Conservation (phyloP, 2,888 invertebrate genomes). For the Cheilosia impressa region DNA sequence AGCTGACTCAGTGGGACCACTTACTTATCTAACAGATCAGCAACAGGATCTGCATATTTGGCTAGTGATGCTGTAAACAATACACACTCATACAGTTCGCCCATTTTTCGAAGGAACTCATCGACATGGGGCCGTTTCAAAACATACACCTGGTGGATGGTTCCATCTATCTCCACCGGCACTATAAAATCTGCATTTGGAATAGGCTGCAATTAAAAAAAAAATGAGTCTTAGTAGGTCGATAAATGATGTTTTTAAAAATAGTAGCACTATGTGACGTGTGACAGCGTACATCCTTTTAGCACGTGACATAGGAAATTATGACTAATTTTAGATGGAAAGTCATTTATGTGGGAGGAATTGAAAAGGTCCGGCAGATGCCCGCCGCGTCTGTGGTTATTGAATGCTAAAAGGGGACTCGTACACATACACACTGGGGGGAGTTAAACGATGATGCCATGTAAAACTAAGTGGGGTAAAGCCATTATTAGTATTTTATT, state of each 20-base stretch:
- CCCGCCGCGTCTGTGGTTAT: conserved; percentile 4
- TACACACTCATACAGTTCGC: conserved; percentile 99
- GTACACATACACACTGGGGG: background rate
- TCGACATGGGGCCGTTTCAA: conserved; percentile 99
- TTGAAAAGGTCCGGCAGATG: conserved; percentile 37
- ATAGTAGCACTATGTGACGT: background rate
- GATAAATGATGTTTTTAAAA: conserved; percentile 56
- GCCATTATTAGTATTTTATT: conserved; percentile 9
- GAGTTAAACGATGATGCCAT: conserved; percentile 7
- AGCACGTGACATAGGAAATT: conserved; percentile 46
- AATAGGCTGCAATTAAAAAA: conserved; percentile 90
- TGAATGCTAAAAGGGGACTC: conserved; percentile 7
- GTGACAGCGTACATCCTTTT: conserved; percentile 26
- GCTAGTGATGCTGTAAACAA: conserved; percentile 99
- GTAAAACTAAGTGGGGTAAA: conserved; percentile 36
- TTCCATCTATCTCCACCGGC: conserved; percentile 99
- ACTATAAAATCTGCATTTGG: conserved; percentile 99
- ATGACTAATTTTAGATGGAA: conserved; percentile 62
- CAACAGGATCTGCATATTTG: conserved; percentile 99
- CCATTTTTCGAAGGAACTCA: conserved; percentile 98
- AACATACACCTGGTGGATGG: conserved; percentile 99
- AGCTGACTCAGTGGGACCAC: conserved; percentile 65
- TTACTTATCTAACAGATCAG: conserved; percentile 95
- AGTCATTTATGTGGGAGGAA: conserved; percentile 51
- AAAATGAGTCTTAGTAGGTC: background rate